Percentiles rank a stretch among this genome's conserved stretches.
phyloP scores from a whole-genome alignment of 1,140 invertebrate species.

The Pseudomyrmex cubaensis region DNA sequence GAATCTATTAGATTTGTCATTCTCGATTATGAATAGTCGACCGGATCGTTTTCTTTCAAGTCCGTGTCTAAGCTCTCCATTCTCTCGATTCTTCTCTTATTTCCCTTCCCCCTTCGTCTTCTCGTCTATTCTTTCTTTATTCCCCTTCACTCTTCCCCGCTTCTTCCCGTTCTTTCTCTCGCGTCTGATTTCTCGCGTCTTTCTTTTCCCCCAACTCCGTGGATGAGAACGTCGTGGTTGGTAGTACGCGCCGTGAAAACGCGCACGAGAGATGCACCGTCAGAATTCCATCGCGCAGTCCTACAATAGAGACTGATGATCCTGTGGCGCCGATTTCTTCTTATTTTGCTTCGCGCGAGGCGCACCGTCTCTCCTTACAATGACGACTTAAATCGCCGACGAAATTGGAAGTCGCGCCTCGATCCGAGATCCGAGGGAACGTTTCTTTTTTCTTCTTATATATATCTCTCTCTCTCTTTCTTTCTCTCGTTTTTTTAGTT shows the following conservation, averaged over 20 bases:
- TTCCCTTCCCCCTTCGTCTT: background rate
- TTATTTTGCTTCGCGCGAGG: slow-evolving; percentile 60
- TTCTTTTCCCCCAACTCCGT: background rate
- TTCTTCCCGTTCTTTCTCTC: background rate
- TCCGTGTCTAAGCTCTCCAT: too few relatives aligned
- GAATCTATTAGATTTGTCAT: slow-evolving; percentile 77
- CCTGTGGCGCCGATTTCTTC: slow-evolving; percentile 66
- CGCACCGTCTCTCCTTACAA: slow-evolving; percentile 20
- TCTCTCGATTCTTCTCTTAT: background rate
- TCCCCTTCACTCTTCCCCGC: background rate
- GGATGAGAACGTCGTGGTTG: background rate
- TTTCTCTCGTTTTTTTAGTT: too few relatives aligned
- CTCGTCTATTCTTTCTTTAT: background rate
- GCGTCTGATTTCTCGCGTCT: background rate
- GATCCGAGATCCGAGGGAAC: background rate
- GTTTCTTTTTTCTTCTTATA: background rate
- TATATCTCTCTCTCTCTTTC: background rate
- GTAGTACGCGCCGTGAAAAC: slow-evolving; percentile 45
- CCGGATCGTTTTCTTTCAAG: slow-evolving; percentile 51
- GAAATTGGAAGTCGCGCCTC: slow-evolving; percentile 51
- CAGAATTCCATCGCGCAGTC: slow-evolving; percentile 67
- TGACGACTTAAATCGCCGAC: slow-evolving; percentile 26
- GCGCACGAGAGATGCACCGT: slow-evolving; percentile 63
- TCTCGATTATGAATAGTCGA: slow-evolving; percentile 66
- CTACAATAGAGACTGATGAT: slow-evolving; percentile 68